Conservation (phyloP, 2,888 invertebrate genomes). For the Hirtodrosophila alboralis region DNA sequence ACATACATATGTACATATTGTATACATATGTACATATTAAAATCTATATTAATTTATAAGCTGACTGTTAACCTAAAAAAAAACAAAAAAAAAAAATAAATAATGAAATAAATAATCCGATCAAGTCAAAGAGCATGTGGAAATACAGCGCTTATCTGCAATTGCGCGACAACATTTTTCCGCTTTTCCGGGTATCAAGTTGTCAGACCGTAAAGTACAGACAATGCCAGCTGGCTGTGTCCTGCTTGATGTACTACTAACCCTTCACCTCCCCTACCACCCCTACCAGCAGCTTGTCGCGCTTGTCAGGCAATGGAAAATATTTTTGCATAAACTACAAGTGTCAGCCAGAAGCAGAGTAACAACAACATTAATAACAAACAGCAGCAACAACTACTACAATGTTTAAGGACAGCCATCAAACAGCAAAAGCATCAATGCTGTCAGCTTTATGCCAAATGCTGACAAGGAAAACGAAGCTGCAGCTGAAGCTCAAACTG, state of each 20-base stretch:
- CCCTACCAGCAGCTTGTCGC: constrained; percentile 32
- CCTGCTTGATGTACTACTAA: not conserved
- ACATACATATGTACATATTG: no score
- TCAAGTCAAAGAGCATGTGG: constrained; percentile 16
- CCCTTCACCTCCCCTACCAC: not conserved
- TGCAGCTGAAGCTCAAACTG: no score
- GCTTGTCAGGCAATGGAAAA: constrained; percentile 48
- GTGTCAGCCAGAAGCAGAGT: constrained; percentile 31
- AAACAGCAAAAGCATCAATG: constrained; percentile 35
- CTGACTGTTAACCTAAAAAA: no score
- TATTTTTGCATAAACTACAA: constrained; percentile 56
- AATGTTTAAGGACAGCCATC: constrained; percentile 16
- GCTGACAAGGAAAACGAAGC: constrained; percentile 16
- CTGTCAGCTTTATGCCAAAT: constrained; percentile 45
- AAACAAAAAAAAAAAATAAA: no score
- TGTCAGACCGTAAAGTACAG: constrained; percentile 27
- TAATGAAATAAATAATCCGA: constrained; percentile 15
- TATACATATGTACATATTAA: no score
- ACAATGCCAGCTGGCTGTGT: constrained; percentile 18
- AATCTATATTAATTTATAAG: no score
- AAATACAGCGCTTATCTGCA: constrained; percentile 11
- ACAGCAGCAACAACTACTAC: not conserved
- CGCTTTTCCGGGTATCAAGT: constrained; percentile 23
- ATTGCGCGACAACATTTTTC: constrained; percentile 19
- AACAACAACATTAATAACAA: constrained; percentile 3